Base-by-base conservation (phyloP, 2,888 invertebrate species). In the Dasypolia templi region DNA sequence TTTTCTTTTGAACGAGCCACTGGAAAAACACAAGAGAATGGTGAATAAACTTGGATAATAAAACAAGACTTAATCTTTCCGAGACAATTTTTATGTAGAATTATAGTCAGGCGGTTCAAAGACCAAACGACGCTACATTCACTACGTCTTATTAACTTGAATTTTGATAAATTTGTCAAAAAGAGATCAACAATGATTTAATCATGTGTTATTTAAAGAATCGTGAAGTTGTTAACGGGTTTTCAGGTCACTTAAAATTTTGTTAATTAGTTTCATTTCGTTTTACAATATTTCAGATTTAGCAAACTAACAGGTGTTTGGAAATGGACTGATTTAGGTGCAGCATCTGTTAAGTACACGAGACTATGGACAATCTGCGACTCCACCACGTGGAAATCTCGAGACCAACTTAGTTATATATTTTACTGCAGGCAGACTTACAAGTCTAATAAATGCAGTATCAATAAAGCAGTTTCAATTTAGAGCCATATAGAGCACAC, bases 1-100 rank as follows among this genome's bases (percentile, higher is more conserved):
- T 91, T 92, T 88, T 75, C 91, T 90, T 77, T 90, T 92, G 82
- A 81, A 91, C 59, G 93, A 91, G 17, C 91, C 91, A 82, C 95
- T 95, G 91, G 22, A 92, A 92, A 49, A 69, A 63, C 17, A 65
- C n/a, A 65, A 39, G 19, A 26, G n/a, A 67, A 72, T 55, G 69
- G 42, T 68, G 35, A 56, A 78, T 56, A 19, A 29, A 70, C 17
- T 51, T 42, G 22, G 9, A 51, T 29, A 51, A n/a, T 32, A 42
- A 39, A 49, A 49, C 12, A 42, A 66, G 14, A 17, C 6, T 61
- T 17, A 63, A 62, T 61, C n/a, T 51, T 32, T 26, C 12, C 7
- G n/a, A 42, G 55, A 29, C 22, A 49, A 59, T 71, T 9, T 58
- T 77, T 77, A 65, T 29, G 46, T 19, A 11, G 7, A 32, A 29